Conservation (phyloP, 2,113 vertebrate species). For the Lichenostomus cassidix region DNA sequence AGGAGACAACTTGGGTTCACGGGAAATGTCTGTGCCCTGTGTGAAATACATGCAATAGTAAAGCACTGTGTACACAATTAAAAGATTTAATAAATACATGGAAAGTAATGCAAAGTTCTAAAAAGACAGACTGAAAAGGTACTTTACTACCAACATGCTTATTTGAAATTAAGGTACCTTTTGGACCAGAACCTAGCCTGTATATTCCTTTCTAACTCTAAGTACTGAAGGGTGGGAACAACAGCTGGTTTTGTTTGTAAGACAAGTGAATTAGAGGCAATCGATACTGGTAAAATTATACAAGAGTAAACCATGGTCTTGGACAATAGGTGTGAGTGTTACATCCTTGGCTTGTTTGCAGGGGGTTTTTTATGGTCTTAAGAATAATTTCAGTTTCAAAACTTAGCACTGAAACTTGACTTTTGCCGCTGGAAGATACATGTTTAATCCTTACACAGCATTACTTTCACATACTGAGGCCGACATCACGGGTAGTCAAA, state of each 20-base stretch:
- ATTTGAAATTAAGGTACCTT: background rate
- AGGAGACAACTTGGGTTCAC: accelerated
- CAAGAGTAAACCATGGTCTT: background rate
- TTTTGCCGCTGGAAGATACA: background rate
- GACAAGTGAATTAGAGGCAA: background rate
- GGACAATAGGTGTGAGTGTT: too few relatives aligned
- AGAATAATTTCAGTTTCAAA: background rate
- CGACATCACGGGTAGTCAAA: constrained; percentile 93
- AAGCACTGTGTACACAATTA: background rate
- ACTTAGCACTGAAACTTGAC: background rate
- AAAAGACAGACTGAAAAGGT: background rate
- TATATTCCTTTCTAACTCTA: background rate
- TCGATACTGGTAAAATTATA: background rate
- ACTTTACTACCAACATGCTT: background rate
- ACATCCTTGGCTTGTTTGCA: background rate
- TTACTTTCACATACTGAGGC: constrained; percentile 75
- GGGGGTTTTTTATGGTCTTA: background rate
- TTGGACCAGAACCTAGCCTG: background rate
- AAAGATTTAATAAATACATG: background rate
- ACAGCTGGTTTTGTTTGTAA: background rate
- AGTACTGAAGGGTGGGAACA: background rate
- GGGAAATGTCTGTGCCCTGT: background rate
- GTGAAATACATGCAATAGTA: background rate
- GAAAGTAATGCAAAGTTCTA: background rate
- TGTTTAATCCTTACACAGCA: constrained; percentile 1